These are phyloP conservation scores for Augochlorella aurata DNA, from an alignment of 2,888 invertebrate genomes.

Conservation along the genomic window DNA sequence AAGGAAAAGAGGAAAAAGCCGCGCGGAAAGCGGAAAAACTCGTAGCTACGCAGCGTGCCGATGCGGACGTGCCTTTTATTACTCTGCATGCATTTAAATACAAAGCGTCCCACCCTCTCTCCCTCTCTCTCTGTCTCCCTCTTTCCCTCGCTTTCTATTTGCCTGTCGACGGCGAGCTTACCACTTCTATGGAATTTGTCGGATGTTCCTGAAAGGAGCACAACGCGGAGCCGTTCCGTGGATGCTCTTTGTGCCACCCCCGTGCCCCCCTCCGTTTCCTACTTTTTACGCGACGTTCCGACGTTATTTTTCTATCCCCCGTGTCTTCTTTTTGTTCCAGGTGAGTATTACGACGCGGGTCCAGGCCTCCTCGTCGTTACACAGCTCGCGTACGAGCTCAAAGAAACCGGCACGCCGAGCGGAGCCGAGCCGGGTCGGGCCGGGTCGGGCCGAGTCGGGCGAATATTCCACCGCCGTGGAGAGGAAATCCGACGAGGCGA, in stretches of 20 bases:
- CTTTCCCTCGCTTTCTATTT: conserved; percentile 1
- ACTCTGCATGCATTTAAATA: conserved; percentile 67
- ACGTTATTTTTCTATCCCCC: conserved; percentile 51
- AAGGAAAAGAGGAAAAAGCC: neutral
- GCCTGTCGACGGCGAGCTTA: conserved; percentile 49
- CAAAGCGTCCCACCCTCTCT: conserved; percentile 56
- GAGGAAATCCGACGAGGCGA: conserved; percentile 32
- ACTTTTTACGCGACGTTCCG: conserved; percentile 40
- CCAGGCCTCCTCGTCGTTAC: conserved; percentile 46
- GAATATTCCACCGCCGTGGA: conserved; percentile 24
- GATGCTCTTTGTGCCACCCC: conserved; percentile 34
- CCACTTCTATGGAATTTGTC: conserved; percentile 63
- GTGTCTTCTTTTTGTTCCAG: conserved; percentile 61
- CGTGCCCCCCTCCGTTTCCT: neutral
- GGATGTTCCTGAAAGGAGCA: conserved; percentile 58
- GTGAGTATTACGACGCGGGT: conserved; percentile 62
- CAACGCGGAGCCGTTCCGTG: conserved; percentile 43
- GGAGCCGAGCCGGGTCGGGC: neutral
- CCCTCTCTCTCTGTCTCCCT: neutral
- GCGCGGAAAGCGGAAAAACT: conserved; percentile 34
- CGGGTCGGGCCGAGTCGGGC: no score
- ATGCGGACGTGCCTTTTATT: conserved; percentile 69
- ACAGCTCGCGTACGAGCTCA: conserved; percentile 40
- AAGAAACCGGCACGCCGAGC: conserved; percentile 47
- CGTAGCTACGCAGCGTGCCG: conserved; percentile 51